Percentiles rank a stretch among this genome's conserved stretches.
phyloP scores from a whole-genome alignment of 2,113 vertebrate genomes.

The Chitala chitala region DNA sequence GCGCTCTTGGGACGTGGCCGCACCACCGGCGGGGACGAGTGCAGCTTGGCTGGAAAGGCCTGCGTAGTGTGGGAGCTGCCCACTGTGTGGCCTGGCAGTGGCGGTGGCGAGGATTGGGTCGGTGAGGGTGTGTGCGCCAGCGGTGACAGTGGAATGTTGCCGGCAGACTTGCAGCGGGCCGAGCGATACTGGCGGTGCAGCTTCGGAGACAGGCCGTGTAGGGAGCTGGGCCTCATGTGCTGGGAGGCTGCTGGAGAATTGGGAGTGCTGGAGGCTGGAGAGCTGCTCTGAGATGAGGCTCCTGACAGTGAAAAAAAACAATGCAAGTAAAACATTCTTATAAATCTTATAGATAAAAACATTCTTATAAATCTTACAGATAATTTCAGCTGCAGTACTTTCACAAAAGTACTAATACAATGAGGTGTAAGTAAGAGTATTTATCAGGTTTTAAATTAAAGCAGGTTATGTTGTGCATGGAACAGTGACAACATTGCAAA shows the following conservation, averaged over 20 bases:
- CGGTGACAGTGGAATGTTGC: constrained; percentile 85
- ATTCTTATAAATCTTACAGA: no score
- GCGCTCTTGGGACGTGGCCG: constrained; percentile 82
- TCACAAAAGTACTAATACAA: no score
- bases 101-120: constrained; percentile 78
- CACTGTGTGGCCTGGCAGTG: constrained; percentile 73
- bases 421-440: no score
- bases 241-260: constrained; percentile 84
- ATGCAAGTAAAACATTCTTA: neutral
- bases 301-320: constrained; percentile 49
- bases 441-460: no score
- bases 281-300: constrained; percentile 83
- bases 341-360: no score
- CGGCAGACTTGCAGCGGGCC: constrained; percentile 84
- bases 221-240: constrained; percentile 85
- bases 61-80: constrained; percentile 85
- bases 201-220: constrained; percentile 85
- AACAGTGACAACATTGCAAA: neutral
- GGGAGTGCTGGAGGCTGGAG: constrained; percentile 83
- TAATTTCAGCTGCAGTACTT: no score
- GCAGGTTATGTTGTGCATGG: no score
- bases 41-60: constrained; percentile 80
- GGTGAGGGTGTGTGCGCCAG: constrained; percentile 86
- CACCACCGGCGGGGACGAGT: constrained; percentile 79
- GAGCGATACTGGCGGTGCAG: constrained; percentile 88